Base-by-base conservation (phyloP, 1,140 invertebrate genomes). In the Apis florea region DNA sequence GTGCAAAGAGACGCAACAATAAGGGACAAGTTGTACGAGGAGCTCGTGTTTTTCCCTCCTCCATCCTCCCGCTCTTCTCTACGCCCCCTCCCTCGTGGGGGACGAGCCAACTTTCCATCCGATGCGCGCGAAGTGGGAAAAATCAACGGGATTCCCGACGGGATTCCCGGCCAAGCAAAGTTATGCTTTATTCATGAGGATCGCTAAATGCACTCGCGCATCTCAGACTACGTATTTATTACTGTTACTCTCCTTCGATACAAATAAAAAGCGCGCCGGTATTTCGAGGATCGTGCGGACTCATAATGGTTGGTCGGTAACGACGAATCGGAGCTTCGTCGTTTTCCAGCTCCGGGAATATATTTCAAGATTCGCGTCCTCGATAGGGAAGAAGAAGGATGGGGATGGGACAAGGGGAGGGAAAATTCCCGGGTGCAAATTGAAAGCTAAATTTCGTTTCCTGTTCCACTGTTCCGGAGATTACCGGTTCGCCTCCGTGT, bases 101-200 rank as follows among this genome's bases (percentile, higher is more conserved):
- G 53, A 76, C n/a, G 24, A 64, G 47, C 13, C n/a, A 82, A 82
- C 63, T 69, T 76, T 68, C 21, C 56, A 67, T 51, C 72, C 31
- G 79, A 54, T 81, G 68, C 58, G 51, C 71, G 71, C 66, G 26
- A 74, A 63, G 54, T 40, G 64, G 56, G 82, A 85, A 84, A 84
- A 81, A 81, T 77, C 71, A 74, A 74, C 71, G 61, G 69, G 9
- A 66, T 74, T 71, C 85, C 83, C 79, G 51, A 31, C 53, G 84
- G 66, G 71, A 84, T 79, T n/a, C n/a, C 77, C 79, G 79, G 31
- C 64, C 67, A 40, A 49, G 66, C 49, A 51, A 49, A 61, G 82
- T 77, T 73, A 83, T 87, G 83, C 58, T 80, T 89, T 89, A 89
- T 89, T 89, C 88, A 89, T 89, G 81, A 80, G 74, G 53, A 11